Evolutionary conservation across 1,140 invertebrate genomes (phyloP).

Genomic region (Lineus longissimus): DNA sequence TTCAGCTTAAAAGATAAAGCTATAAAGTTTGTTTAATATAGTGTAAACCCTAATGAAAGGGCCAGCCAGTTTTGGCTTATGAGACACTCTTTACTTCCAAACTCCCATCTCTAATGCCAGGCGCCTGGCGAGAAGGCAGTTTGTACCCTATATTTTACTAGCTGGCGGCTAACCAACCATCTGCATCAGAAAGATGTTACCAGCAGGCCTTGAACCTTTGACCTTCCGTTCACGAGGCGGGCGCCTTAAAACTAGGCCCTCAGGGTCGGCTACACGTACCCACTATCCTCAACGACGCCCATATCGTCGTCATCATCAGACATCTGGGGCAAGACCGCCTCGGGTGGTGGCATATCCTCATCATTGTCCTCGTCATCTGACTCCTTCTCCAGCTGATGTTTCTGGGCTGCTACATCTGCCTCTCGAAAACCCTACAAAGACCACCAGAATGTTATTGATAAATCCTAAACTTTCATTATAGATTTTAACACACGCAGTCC

Average conservation of each 20-base stretch:
- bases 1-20: no score
- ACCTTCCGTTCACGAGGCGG: neutral
- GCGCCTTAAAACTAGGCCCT: neutral
- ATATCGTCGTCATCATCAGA: slow-evolving; percentile 43
- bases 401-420: slow-evolving; percentile 42
- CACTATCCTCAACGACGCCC: slow-evolving; percentile 20
- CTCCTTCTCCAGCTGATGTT: slow-evolving; percentile 14
- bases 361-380: slow-evolving; percentile 29
- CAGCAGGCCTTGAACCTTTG: no score
- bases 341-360: slow-evolving; percentile 5
- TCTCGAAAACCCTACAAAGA: slow-evolving; percentile 48
- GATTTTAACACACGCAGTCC: no score
- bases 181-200: no score
- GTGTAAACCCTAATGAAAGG: no score
- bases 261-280: neutral
- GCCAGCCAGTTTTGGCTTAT: no score
- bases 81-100: no score
- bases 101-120: no score
- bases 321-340: slow-evolving; percentile 18
- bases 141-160: no score
- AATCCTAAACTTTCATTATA: neutral
- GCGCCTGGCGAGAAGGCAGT: no score
- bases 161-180: no score
- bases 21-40: neutral
- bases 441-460: neutral